Evolutionary conservation across 2,888 invertebrate species (phyloP), one percentile per base, ranked within the genome.

Genomic region (Philaethria dido): DNA sequence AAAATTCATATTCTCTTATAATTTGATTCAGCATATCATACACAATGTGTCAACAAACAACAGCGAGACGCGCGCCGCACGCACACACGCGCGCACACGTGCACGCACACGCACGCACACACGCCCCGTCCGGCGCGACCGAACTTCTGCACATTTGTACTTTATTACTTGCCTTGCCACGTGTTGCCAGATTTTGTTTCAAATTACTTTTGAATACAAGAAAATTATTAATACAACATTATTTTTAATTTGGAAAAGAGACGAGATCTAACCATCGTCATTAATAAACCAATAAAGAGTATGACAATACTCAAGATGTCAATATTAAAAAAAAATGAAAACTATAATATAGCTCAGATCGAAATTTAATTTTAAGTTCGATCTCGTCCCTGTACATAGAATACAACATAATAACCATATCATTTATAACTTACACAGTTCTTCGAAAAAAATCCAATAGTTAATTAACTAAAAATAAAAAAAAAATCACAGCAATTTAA

Each of bases 111-210:
- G 68, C 70, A 61, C 72, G 70, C 78, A 72, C 77, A 68, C 75
- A 72, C 74, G 66, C 77, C 66, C 76, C 72, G 77, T 74, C 75
- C 87, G 85, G 86, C 87, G 84, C 80, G 75, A 82, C 77, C 77
- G 85, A 89, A 91, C 91, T 90, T 91, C 92, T 90, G 91, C 90
- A 89, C 90, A 89, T 82, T 92, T 91, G 91, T 92, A 91, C 90
- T 89, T 68, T 64, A 29, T 52, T 47, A 52, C 50, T 69, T 59
- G 64, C 61, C 47, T 66, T 50, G 39, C 48, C 50, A 57, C 48
- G 55, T 67, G 62, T 66, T 69, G 72, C 68, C 66, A 47, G 73
- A 72, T 64, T 62, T 66, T 64, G 69, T 52, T 39, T 48, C 16
- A 65, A 25, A 39, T 8, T 20, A 36, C 20, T 55, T 14, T 55